A percentile compares a stretch with the other conserved stretches of the same genome.
Conservation (phyloP, 2,113 vertebrate species). For the Pterophyllum scalare region DNA sequence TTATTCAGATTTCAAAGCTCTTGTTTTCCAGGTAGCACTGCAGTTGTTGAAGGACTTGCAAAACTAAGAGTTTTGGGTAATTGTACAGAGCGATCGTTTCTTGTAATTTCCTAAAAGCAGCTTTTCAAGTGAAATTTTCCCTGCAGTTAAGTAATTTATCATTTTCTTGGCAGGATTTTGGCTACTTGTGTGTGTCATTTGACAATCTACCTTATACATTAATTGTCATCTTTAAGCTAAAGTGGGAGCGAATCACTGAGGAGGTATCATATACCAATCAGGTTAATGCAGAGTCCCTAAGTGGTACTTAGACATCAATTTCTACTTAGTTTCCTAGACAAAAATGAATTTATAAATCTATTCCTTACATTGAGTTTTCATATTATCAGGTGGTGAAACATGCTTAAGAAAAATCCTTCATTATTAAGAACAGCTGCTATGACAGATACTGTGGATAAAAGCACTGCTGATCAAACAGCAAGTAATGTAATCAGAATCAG, state of each 20-base stretch:
- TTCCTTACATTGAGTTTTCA: background rate
- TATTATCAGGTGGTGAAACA: conserved; percentile 64
- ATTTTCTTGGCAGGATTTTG: conserved; percentile 84
- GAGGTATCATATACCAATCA: conserved; percentile 78
- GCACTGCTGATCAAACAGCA: conserved; percentile 1
- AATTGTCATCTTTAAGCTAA: conserved; percentile 81
- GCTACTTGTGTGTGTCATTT: conserved; percentile 81
- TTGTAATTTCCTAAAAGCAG: background rate
- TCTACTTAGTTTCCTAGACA: background rate
- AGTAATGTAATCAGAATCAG: too few relatives aligned
- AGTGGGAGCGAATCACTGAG: conserved; percentile 87
- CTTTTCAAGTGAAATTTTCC: background rate
- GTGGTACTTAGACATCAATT: background rate
- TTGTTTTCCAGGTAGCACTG: conserved; percentile 74
- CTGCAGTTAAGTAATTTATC: background rate
- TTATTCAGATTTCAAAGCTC: background rate
- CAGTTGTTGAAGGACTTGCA: conserved; percentile 75
- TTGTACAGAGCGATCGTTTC: background rate
- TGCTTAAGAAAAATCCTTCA: conserved; percentile 45
- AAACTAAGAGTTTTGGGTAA: conserved; percentile 85
- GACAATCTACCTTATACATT: conserved; percentile 83
- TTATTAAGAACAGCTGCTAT: conserved; percentile 1
- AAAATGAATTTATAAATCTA: background rate
- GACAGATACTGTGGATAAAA: background rate
- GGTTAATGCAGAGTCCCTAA: background rate